Base-by-base conservation (phyloP, 2,113 vertebrate genomes). In the Sprattus sprattus region DNA sequence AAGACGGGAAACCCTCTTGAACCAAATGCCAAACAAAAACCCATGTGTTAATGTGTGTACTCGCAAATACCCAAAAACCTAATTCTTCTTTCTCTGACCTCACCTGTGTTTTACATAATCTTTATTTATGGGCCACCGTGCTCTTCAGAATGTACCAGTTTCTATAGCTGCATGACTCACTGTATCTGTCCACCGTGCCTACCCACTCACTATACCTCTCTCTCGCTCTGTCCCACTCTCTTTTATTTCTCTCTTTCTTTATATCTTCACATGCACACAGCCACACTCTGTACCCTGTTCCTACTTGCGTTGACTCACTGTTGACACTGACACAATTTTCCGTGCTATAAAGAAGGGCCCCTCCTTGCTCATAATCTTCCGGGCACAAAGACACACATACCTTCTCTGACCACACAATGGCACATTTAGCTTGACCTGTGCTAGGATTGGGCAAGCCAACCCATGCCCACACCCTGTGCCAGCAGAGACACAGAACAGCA, bases 331-430 rank as follows among this genome's bases (percentile, higher is more conserved):
- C 89, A 89, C 82, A 83, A 52, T 91, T 92, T 90, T 89, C 88
- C 90, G 28, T 28, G 32, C 85, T 91, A 83, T 86, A 87, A 86
- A 90, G 92, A 87, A 91, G 71, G 88, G 84, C 90, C 91, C 91
- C 91, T 94, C 89, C 89, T 89, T 91, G 80, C 87, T 89, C 91
- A 88, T 89, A 92, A 91, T 90, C 89, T 90, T 88, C 67, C 57
- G 89, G 90, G 87, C 88, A 90, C 91, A 92, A 88, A 78, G 84
- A 87, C 50, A 2, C 3, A 71, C 89, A 91, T 90, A 89, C 89
- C 84, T 32, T 81, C 85, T 88, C 85, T 89, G 89, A 91, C 91
- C 91, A 86, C 90, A 92, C 90, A 93, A 92, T 92, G 89, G 88
- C 80, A 44, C 13, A 46, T 60, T 78, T 78, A 83, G 54, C 57